Evolutionary conservation across 35 echinoderm and acorn worm genomes (phyloP), one percentile per base, ranked within the genome.

Genomic region (Acanthaster planci): DNA sequence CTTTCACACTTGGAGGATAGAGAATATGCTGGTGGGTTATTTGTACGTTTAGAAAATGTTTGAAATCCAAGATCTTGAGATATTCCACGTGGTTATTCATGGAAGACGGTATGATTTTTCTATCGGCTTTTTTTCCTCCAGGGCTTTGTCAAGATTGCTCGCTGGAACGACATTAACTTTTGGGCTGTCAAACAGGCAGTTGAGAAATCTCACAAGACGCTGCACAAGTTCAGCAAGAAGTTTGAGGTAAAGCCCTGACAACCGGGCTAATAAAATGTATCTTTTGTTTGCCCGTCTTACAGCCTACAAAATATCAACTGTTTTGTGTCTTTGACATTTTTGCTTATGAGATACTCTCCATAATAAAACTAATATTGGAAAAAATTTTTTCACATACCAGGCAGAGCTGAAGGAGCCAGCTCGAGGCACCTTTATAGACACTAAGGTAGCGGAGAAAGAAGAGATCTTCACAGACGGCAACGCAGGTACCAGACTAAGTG

Each of bases 141-240:
- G 89, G 92, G 82, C 12, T 99, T 94, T 94, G 96, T 99, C 0
- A 99, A 99, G 83, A 99, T 99, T 60, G 81, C 88, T 26, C 52
- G 86, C 42, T 99, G 96, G 96, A 99, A 93, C 77, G 96, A 99
- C 39, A 94, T 99, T 37, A 99, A 90, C 56, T 99, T 99, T 83
- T 99, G 96, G 96, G 92, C 96, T 23, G 93, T 99, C 88, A 99
- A 99, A 56, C 77, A 83, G 18, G 92, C 92, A 36, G 96, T 99
- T 8, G 85, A 85, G 27, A 99, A 94, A 58, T 85, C 88, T 39
- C 96, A 99, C 37, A 93, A 88, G 58, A 99, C 89, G 0, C 86
- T 99, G 35, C 89, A 91, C 82, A 94, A 99, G 77, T 84, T 94
- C 59, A 94, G 86, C 77, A 99, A 99, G 78, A 99, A 99, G 77